Base-by-base conservation (phyloP, 1,140 invertebrate genomes). In the Conus ventricosus region DNA sequence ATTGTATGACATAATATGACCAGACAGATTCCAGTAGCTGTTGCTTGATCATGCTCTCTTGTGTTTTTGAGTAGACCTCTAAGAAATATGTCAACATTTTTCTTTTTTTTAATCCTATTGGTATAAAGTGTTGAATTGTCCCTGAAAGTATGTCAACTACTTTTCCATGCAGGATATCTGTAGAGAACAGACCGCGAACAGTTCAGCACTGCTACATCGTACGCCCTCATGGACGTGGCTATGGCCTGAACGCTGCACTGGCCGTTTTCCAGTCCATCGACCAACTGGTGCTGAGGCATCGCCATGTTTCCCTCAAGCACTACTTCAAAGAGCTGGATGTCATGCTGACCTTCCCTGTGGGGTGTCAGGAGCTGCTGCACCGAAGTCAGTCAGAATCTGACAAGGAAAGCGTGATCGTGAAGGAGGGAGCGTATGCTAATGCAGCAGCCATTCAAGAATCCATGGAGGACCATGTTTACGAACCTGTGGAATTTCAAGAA, bases 131-230 rank as follows among this genome's bases (percentile, higher is more conserved):
- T 39, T 39, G 39, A 39, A 39, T 39, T 39, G 39, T 39, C 39
- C 39, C 39, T 39, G 39, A 39, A 39, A 39, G 39, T 39, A 1
- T 39, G 39, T 39, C 39, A 39, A 39, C 39, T 39, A 39, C 39
- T 39, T 39, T 39, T 76, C 27, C 23, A 83, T n/a, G 4, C 85
- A 87, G 85, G 75, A 71, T 87, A 6, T 67, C 75, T 2, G n/a
- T 53, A 53, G 71, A 55, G 23, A 25, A 27, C 25, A 10, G 27
- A 20, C 71, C 53, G 6, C 51, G 51, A 3, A 87, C 51, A 10
- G 75, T 87, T 5, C 71, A 87, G 75, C 85, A 87, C 75, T 78
- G 71, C n/a, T 87, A 87, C 53, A n/a, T 87, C 23, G 71, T 87
- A 6, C 85, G 54, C 25, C 85, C 85, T 0, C 53, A 57, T 4